Base-by-base conservation (phyloP, 2,113 vertebrate species). In the Lampris incognitus region DNA sequence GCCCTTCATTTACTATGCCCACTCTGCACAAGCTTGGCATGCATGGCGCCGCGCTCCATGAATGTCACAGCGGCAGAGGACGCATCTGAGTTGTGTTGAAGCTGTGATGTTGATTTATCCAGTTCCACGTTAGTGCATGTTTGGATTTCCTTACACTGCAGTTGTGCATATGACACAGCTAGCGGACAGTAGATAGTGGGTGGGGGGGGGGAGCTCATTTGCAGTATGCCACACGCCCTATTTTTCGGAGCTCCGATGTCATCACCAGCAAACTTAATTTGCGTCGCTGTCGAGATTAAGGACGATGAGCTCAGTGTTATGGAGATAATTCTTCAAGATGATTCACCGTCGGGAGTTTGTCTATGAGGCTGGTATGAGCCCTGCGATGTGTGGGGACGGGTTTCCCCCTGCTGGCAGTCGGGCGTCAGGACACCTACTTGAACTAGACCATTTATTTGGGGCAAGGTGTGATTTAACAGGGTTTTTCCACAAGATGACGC, bases 381-480 rank as follows among this genome's bases (percentile, higher is more conserved):
- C 8, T 1, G 39, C 41, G n/a, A 72, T 77, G 9, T 37, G 50
- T 81, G 64, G 80, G 50, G 9, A 55, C 78, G 42, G 73, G 81
- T 48, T 76, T 85, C 89, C 90, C 76, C 83, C 91, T 91, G 84
- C 78, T 91, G 90, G 87, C 48, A 6, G 10, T 2, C 55, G 3
- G 44, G 46, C 48, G 79, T 41, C 83, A 86, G 54, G 54, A 39
- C 75, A 3, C 38, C 13, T 38, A 48, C 46, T n/a, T 38, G 10
- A 38, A 7, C 50, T 46, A 9, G 4, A 46, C 44, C 38, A 1
- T 39, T 7, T 38, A 48, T 40, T 52, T 6, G 36, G 4, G 40
- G 3, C 13, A 10, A 36, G 41, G 0, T 57, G 36, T 71, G 48
- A 54, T 51, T 72, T 46, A 56, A 55, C 51, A 44, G 56, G 57